A percentile compares a stretch with the other conserved stretches of the same genome.
These are phyloP conservation scores for Cataglyphis hispanica DNA, from an alignment of 1,140 invertebrate genomes.

Conservation along the genomic window DNA sequence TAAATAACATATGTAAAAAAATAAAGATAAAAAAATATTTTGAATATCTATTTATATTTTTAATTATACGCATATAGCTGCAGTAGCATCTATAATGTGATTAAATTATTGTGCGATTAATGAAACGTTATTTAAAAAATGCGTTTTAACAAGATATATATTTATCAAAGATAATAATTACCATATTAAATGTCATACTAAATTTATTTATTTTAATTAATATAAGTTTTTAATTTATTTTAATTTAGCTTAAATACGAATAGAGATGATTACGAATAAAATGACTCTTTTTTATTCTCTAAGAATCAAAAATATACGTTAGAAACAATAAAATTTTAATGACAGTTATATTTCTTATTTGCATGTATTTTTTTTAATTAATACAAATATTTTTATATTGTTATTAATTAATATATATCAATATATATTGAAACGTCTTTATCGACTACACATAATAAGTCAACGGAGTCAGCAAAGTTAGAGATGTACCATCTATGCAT, in stretches of 20 bases:
- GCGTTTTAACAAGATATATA: not conserved
- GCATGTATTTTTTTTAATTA: not conserved
- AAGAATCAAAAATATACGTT: too few species aligned
- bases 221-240: too few species aligned
- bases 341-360: not conserved
- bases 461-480: not conserved
- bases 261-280: too few species aligned
- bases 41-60: not conserved
- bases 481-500: not conserved
- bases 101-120: not conserved
- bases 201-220: too few species aligned
- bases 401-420: not conserved
- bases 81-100: not conserved
- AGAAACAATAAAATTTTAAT: not conserved
- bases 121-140: not conserved
- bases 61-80: not conserved
- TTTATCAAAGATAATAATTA: not conserved
- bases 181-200: too few species aligned
- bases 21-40: not conserved
- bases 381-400: not conserved
- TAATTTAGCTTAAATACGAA: not conserved
- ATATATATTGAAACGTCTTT: not conserved
- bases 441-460: slow-evolving; percentile 44
- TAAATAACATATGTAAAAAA: not conserved
- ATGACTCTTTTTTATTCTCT: too few species aligned